Evolutionary conservation across 2,888 invertebrate genomes (phyloP), one percentile per base, ranked within the genome.

Genomic region (Nymphalis polychloros): DNA sequence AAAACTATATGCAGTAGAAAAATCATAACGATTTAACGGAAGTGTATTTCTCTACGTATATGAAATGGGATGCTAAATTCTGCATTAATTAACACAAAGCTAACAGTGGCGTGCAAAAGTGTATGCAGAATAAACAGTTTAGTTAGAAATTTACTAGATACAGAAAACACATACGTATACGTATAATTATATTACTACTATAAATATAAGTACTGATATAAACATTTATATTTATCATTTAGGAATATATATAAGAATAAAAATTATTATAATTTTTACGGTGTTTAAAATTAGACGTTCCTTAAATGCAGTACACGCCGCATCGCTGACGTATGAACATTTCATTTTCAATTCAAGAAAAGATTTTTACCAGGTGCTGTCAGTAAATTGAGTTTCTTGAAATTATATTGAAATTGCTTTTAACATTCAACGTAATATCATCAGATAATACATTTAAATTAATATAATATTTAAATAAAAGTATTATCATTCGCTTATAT

Each of bases 321-420:
- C 53, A 17, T 65, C 13, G 59, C 31, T 55, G 31, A 55, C 57
- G 19, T 41, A 35, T 41, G 57, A 10, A 57, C 27, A 57, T 57
- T 57, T 57, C 57, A 46, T 59, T 64, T 59, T 64, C 59, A 46
- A 50, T 64, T 59, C 46, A 16, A 46, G 50, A 59, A 64, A 59
- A 49, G 53, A 61, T 61, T 61, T 23, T 61, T 61, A 41, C 16
- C 35, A 66, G 61, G 20, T 66, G 61, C 66, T 8, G n/a, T 35
- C 35, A 20, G 19, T 60, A 47, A 60, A 66, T 35, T 53, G 31
- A 53, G 46, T 19, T 41, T 35, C 8, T n/a, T 17, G 27, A 64
- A 27, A 8, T 48, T 60, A 23, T 48, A 27, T 47, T 17, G 41
- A 46, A 64, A 35, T 19, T 41, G 13, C 13, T 48, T 61, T 48